Base-by-base conservation (phyloP, 2,113 vertebrate species). In the Psammodynastes pulverulentus region DNA sequence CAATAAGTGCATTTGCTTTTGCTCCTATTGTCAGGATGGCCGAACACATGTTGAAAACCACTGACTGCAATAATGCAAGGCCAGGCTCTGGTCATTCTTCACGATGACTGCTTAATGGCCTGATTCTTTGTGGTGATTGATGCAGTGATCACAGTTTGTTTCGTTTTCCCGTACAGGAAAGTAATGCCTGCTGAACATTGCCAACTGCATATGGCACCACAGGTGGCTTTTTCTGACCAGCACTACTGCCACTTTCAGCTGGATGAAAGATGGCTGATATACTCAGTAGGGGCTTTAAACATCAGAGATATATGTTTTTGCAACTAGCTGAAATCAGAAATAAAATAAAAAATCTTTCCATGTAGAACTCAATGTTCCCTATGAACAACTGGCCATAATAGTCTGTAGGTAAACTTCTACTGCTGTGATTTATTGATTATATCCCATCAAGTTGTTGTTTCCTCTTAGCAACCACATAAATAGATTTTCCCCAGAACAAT, bases 61-160 rank as follows among this genome's bases (percentile, higher is more conserved):
- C 62, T 24, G n/a, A n/a, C 43, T 39, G 51, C 46, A 23, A 52
- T 39, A 34, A 90, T 15, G 46, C 10, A 79, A 79, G 7, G 51
- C 21, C 52, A 51, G 29, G 26, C 87, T 24, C 21, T 43, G n/a
- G 21, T 90, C 89, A 39, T 52, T 79, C 29, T 79, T 79, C n/a
- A 84, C 52, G 46, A 53, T 84, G 48, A 43, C 49, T 90, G 89
- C 49, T 90, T 90, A 90, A 53, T 84, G 89, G 89, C 67, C 79
- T 43, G 34, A 24, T 51, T 84, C 34, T 56, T 45, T 43, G 39
- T 45, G 53, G 45, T 58, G 53, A 43, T 26, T 90, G 89, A 90
- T 90, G 89, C 48, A 90, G 89, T 53, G 89, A 46, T 58, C 39
- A 89, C 10, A 43, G 49, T 43, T 79, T 39, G 72, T 43, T 53